Conservation (phyloP, 2,797 vertebrate species). For the Chaetodon trifasciatus region DNA sequence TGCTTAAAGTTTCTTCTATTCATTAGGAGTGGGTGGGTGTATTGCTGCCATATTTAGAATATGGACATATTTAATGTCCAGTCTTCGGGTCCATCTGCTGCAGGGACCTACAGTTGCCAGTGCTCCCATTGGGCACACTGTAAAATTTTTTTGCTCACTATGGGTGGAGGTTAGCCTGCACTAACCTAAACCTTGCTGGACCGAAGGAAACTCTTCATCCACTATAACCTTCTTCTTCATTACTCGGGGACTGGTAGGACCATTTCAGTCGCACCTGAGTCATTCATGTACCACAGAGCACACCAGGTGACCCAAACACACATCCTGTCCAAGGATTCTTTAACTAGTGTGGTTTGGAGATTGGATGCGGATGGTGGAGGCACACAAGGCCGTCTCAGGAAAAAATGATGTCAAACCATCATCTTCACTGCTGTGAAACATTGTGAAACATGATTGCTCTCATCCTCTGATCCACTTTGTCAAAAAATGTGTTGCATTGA, state of each 20-base stretch:
- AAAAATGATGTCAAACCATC: conserved; percentile 6
- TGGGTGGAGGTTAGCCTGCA: not conserved
- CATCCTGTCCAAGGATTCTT: conserved; percentile 10
- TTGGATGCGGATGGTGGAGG: not conserved
- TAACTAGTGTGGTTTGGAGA: not conserved
- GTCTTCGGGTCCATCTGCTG: no score
- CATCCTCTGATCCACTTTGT: conserved; percentile 17
- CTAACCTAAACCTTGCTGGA: not conserved
- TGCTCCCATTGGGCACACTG: not conserved
- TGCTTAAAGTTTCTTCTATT: not conserved
- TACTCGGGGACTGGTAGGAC: not conserved
- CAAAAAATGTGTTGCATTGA: not conserved
- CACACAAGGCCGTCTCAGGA: not conserved
- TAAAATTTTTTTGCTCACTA: not conserved
- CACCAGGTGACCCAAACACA: conserved; percentile 22
- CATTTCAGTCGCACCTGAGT: not conserved
- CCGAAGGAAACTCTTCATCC: conserved; percentile 2
- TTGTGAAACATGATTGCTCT: not conserved
- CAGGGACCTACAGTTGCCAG: not conserved
- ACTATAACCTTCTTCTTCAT: not conserved
- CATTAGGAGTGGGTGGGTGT: not conserved
- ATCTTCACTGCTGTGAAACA: not conserved
- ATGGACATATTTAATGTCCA: no score
- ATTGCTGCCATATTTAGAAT: no score
- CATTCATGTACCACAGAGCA: conserved; percentile 1